Conservation (phyloP, 2,888 invertebrate species). For the Tetragnatha montana region DNA sequence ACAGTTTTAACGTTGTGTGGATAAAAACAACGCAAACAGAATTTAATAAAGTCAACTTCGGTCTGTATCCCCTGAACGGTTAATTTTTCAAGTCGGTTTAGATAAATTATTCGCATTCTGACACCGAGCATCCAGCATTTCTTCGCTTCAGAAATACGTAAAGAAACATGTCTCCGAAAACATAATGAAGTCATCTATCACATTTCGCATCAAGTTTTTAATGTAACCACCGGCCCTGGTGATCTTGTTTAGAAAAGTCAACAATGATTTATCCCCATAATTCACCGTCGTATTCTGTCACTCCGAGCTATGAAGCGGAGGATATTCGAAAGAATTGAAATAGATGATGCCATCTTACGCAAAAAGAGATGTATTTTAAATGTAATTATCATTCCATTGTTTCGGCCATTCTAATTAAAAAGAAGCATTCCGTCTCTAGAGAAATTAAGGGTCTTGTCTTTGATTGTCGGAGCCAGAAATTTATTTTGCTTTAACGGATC, state of each 20-base stretch:
- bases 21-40: not conserved
- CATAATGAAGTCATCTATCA: slow-evolving; percentile 51
- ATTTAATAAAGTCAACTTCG: not conserved
- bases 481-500: not conserved
- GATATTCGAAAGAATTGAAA: slow-evolving; percentile 18
- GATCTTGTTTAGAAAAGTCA: slow-evolving; percentile 21
- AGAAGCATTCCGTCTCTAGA: not conserved
- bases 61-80: not conserved
- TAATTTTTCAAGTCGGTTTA: not conserved
- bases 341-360: slow-evolving; percentile 5
- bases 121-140: not conserved
- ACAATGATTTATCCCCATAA: slow-evolving; percentile 37
- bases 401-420: not conserved
- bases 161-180: slow-evolving; percentile 2
- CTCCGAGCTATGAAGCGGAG: not conserved
- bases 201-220: slow-evolving; percentile 21
- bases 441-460: not conserved
- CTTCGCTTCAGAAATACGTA: not conserved
- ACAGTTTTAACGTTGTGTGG: too few species aligned
- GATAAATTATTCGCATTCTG: not conserved
- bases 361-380: not conserved
- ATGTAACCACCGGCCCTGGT: slow-evolving; percentile 3
- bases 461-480: not conserved
- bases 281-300: slow-evolving; percentile 18
- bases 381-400: not conserved